These are phyloP conservation scores for Andricus curvator DNA, from an alignment of 2,888 invertebrate genomes.

Conservation along the genomic window DNA sequence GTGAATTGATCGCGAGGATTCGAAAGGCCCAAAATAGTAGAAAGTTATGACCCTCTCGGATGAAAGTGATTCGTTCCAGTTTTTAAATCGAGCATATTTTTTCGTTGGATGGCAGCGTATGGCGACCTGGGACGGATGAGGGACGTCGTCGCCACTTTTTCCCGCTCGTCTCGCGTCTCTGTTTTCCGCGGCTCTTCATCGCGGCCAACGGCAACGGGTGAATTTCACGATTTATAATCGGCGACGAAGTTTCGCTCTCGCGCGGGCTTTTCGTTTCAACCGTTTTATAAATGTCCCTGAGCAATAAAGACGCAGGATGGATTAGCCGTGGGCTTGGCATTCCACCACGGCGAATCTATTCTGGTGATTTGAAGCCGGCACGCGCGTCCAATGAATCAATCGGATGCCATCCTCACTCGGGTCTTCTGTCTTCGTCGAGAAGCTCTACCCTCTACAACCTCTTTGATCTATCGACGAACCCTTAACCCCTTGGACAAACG, in stretches of 20 bases:
- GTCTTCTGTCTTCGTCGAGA: conserved; percentile 50
- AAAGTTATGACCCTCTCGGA: conserved; percentile 55
- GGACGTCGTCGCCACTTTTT: conserved; percentile 53
- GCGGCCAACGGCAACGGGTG: conserved; percentile 13
- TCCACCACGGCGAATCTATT: conserved; percentile 76
- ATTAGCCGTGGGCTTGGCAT: conserved; percentile 75
- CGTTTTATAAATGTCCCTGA: conserved; percentile 74
- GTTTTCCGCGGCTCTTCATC: conserved; percentile 26
- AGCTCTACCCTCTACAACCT: conserved; percentile 26
- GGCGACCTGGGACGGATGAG: conserved; percentile 47
- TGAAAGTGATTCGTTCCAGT: conserved; percentile 62
- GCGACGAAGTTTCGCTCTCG: conserved; percentile 34
- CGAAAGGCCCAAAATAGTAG: conserved; percentile 37
- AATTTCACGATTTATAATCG: conserved; percentile 34
- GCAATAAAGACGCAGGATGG: conserved; percentile 77
- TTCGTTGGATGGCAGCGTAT: conserved; percentile 31
- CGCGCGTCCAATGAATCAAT: conserved; percentile 79
- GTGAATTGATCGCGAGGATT: not conserved
- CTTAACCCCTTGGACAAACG: conserved; percentile 39
- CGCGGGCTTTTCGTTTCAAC: conserved; percentile 57
- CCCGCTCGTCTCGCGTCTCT: conserved; percentile 24
- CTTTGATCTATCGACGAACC: conserved; percentile 21
- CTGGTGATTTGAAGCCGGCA: conserved; percentile 78
- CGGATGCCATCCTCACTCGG: conserved; percentile 63
- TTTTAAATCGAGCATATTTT: conserved; percentile 68